These are phyloP conservation scores for Paelopatides confundens DNA, from an alignment of 53 echinoderm and acorn worm species.

Conservation along the genomic window DNA sequence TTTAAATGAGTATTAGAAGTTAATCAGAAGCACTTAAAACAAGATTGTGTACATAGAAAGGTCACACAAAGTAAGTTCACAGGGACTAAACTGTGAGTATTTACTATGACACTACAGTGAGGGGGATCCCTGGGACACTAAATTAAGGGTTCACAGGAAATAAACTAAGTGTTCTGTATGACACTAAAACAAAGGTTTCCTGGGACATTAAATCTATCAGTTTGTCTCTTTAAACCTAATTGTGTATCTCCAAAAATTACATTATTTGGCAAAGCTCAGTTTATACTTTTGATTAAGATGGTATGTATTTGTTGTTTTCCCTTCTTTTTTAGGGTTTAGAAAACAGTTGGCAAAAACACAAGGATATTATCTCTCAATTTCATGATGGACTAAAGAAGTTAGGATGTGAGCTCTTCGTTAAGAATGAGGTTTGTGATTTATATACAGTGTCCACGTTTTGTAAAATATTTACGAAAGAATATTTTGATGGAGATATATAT, in stretches of 20 bases:
- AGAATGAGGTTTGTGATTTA: constrained; percentile 65
- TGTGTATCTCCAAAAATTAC: background rate
- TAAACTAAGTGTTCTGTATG: too few relatives aligned
- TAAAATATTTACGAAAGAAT: too few relatives aligned
- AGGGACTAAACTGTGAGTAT: too few relatives aligned
- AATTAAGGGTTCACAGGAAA: too few relatives aligned
- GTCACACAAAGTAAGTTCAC: too few relatives aligned
- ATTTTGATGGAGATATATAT: too few relatives aligned
- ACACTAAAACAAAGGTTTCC: too few relatives aligned
- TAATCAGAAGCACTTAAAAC: too few relatives aligned
- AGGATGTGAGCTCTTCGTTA: constrained; percentile 80
- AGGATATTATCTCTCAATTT: constrained; percentile 64
- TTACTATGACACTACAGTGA: too few relatives aligned
- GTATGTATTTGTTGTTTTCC: background rate
- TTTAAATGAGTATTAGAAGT: too few relatives aligned
- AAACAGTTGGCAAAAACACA: constrained; percentile 78
- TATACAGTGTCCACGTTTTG: background rate
- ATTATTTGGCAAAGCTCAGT: background rate
- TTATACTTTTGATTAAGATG: background rate
- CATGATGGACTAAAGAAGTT: constrained; percentile 80
- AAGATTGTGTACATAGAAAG: too few relatives aligned
- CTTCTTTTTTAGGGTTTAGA: constrained; percentile 69
- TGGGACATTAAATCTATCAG: background rate
- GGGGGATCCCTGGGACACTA: too few relatives aligned
- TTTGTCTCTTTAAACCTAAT: background rate